Percentiles rank a stretch among this genome's conserved stretches.
phyloP scores from a whole-genome alignment of 2,113 vertebrate species.

The Danionella cerebrum region DNA sequence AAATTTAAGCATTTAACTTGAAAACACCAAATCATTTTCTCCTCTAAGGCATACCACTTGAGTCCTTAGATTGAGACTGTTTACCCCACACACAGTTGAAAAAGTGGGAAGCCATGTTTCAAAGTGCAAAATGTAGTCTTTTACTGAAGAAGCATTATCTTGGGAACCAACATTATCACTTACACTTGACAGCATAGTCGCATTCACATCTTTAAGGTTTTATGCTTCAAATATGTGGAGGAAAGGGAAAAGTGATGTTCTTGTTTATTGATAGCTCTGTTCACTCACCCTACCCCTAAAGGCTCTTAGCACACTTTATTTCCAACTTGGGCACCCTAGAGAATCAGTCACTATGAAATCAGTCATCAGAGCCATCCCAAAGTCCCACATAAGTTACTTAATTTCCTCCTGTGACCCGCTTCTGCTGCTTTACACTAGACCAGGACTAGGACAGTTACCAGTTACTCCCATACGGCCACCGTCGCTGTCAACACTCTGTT shows the following conservation, averaged over 20 bases:
- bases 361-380: not conserved
- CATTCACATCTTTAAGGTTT: not conserved
- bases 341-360: not conserved
- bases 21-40: too few relatives aligned
- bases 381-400: conserved; percentile 7
- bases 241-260: not conserved
- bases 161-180: not conserved
- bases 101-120: too few relatives aligned
- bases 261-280: conserved; percentile 1
- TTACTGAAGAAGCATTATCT: not conserved
- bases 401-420: not conserved
- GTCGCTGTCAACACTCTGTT: not conserved
- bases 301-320: not conserved
- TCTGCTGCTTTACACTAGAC: not conserved
- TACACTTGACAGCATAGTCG: not conserved
- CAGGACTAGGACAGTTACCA: not conserved
- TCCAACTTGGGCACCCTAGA: not conserved
- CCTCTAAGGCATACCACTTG: too few relatives aligned
- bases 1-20: too few relatives aligned
- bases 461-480: not conserved
- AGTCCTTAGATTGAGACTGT: too few relatives aligned
- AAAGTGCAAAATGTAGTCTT: too few relatives aligned
- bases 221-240: not conserved
- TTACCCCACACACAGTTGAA: too few relatives aligned
- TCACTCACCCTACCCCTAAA: not conserved